Evolutionary conservation across 2,113 vertebrate genomes (phyloP).

Genomic region (Megaceryle maxima): DNA sequence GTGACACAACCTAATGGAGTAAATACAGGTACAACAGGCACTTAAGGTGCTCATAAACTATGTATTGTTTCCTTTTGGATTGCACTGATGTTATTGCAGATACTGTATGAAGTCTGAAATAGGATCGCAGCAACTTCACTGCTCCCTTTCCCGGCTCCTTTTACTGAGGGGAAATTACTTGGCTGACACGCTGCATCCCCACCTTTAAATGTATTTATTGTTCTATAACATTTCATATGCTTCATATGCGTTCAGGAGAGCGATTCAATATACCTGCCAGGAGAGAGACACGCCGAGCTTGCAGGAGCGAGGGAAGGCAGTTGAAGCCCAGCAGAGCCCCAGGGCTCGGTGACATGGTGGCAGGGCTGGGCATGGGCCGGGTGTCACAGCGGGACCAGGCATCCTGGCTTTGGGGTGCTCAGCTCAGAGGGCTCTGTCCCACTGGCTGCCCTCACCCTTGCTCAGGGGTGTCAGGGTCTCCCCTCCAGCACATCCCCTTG

Average conservation of each 20-base stretch:
- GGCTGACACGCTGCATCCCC: not conserved
- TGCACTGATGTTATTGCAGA: constrained; percentile 2
- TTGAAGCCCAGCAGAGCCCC: not conserved
- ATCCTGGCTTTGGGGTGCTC: not conserved
- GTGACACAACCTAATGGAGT: constrained; percentile 63
- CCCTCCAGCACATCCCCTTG: not conserved
- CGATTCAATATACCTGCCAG: not conserved
- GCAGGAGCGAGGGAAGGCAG: not conserved
- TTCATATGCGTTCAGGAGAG: not conserved
- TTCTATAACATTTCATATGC: not conserved
- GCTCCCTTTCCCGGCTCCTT: not conserved
- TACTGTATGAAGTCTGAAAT: not conserved
- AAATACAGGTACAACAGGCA: constrained; percentile 40
- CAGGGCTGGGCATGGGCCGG: not conserved
- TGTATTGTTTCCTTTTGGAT: constrained; percentile 29
- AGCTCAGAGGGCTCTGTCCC: rapidly evolving
- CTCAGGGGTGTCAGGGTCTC: rapidly evolving
- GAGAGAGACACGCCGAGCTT: not conserved
- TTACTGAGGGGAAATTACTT: constrained; percentile 8
- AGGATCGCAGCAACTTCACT: not conserved
- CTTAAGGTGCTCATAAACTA: constrained; percentile 57
- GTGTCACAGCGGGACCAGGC: rapidly evolving
- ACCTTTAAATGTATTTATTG: constrained; percentile 37
- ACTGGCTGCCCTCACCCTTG: not conserved
- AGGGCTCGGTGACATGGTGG: rapidly evolving